phyloP scores from a whole-genome alignment of 2,113 vertebrate species.

The Oceanodroma tethys region DNA sequence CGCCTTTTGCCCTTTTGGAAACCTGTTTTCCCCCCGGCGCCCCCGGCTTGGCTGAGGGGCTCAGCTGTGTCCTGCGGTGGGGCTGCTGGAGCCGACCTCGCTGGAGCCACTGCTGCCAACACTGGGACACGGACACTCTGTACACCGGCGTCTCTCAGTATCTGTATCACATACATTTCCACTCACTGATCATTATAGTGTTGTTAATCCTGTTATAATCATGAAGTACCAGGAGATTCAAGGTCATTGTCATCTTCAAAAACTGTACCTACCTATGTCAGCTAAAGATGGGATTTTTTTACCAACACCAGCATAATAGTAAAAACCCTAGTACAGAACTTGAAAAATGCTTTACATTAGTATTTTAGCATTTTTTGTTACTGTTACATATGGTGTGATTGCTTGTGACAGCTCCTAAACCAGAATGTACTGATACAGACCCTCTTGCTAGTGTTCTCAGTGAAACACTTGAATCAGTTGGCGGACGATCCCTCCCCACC shows the following conservation, averaged over 20 bases:
- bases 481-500: accelerated
- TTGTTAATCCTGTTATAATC: not conserved
- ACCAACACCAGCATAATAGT: not conserved
- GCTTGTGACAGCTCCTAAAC: not conserved
- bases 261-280: not conserved
- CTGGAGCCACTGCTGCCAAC: too few species aligned
- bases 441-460: not conserved
- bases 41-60: not conserved
- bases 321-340: not conserved
- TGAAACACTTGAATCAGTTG: not conserved
- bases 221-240: not conserved
- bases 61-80: not conserved
- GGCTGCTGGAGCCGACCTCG: not conserved
- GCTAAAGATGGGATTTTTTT: not conserved
- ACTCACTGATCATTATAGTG: not conserved
- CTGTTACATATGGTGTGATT: not conserved
- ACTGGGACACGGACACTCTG: accelerated
- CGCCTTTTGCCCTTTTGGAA: too few species aligned
- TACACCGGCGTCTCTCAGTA: not conserved
- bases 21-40: not conserved
- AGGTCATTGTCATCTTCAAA: not conserved
- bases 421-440: not conserved
- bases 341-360: not conserved
- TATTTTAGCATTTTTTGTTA: not conserved
- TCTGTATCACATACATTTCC: not conserved